A percentile compares a stretch with the other conserved stretches of the same genome.
phyloP scores from a whole-genome alignment of 2,113 vertebrate genomes.

The Sander lucioperca region DNA sequence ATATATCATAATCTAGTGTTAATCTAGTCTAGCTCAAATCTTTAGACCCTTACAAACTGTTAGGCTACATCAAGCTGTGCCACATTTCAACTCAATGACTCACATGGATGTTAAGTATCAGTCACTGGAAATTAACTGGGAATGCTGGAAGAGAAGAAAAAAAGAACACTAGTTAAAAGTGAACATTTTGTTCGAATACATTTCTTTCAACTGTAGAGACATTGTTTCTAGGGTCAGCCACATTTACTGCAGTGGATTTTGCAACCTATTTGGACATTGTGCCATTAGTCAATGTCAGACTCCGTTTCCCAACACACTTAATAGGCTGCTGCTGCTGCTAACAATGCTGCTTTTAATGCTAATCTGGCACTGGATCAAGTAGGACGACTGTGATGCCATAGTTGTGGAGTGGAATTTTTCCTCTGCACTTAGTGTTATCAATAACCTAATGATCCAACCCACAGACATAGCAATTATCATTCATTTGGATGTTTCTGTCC shows the following conservation, averaged over 20 bases:
- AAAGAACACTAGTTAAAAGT: background rate
- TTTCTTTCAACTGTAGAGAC: background rate
- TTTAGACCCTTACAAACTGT: background rate
- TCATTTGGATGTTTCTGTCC: background rate
- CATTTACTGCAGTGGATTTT: background rate
- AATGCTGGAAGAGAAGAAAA: background rate
- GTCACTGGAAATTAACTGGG: background rate
- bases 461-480: background rate
- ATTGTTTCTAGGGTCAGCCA: background rate
- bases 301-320: conserved; percentile 25
- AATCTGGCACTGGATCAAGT: conserved; percentile 5
- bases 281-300: conserved; percentile 17
- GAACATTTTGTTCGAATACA: background rate
- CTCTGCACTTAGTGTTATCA: background rate
- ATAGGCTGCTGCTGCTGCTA: conserved; percentile 13
- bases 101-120: background rate
- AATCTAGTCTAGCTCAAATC: background rate
- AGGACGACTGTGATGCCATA: background rate
- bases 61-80: background rate
- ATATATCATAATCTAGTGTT: background rate
- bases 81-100: background rate
- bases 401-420: background rate
- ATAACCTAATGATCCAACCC: background rate
- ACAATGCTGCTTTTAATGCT: conserved; percentile 3
- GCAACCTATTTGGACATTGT: background rate